Evolutionary conservation across 2,113 vertebrate genomes (phyloP), one percentile per base, ranked within the genome.

Genomic region (Gymnarchus niloticus): DNA sequence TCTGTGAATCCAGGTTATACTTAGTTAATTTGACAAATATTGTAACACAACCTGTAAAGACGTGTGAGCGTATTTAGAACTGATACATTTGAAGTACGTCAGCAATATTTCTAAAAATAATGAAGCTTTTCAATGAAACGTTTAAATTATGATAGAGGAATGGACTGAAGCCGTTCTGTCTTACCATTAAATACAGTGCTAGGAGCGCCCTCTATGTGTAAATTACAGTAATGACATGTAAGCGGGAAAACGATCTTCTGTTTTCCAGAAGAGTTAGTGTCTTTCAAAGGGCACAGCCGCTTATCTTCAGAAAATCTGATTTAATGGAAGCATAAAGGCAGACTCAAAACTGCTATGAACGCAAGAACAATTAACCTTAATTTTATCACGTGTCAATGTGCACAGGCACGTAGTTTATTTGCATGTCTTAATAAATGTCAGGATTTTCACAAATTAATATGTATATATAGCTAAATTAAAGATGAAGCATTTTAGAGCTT

Each of bases 161-260:
- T n/a, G 21, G 44, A 37, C 2, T 41, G 76, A 78, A 48, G 44
- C 25, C 28, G 28, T 33, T 9, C 8, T 25, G 12, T 54, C 25
- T 12, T 44, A 84, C 14, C 46, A 33, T 69, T 5, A 17, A 48
- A 51, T 28, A 52, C 6, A 52, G 5, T 49, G 17, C 25, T 41
- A 65, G 46, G 59, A 54, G 83, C 51, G 84, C 84, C 84, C 84
- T 76, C 84, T 85, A 56, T 12, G 33, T 77, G 8, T 12, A 85
- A 10, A 6, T 54, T 12, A 76, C 8, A 21, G 61, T 23, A 85
- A 37, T 25, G 25, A 44, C 84, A 77, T 76, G 25, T 14, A 10
- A 52, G 1, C 65, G 19, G 17, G 65, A 41, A 41, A 41, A 69
- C 2, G 3, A 69, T 37, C 19, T 37, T 69, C 61, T 33, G 28